Base-by-base conservation (phyloP, 2,797 vertebrate species). In the Semaprochilodus insignis region DNA sequence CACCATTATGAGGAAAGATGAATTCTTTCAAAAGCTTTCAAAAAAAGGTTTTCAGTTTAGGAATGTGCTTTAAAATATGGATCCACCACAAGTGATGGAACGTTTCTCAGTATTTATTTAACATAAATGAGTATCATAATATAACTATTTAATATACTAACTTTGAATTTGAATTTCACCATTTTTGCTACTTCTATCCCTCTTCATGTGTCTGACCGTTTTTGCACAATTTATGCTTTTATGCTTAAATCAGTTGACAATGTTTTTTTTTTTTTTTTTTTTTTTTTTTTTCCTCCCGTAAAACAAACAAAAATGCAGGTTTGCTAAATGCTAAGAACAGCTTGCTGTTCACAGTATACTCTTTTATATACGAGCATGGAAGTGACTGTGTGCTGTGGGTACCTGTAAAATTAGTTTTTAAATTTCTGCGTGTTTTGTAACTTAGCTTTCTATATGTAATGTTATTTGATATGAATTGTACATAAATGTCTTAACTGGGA, bases 31-130 rank as follows among this genome's bases (percentile, higher is more conserved):
- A 1, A 60, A 10, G 11, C 34, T 54, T 60, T 40, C 7, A 60
- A 60, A 25, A 51, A 51, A 19, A 11, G 15, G 31, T 10, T 54
- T 54, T 31, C 23, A 44, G 73, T 75, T 75, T 23, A n/a, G 27
- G 31, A 17, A 34, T 34, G 27, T 52, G 25, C 65, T 40, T 36
- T 63, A 13, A 48, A 48, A 21, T 48, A 6, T 59, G 78, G 54
- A 65, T 59, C 21, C 71, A 25, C 73, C 23, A 8, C 27, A 23
- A 44, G 10, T 21, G 60, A 80, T 54, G 77, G 48, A 55, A n/a
- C 27, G 17, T 27, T 44, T 80, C 55, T 60, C 60, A 19, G 17
- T 85, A 77, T 85, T 85, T 85, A 85, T 85, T 85, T 78, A 40
- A 59, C n/a, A 14, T 71, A 25, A 55, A 79, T 74, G 3, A 63